These are phyloP conservation scores for Nycticryphes semicollaris DNA, from an alignment of 2,113 vertebrate species.

Conservation along the genomic window DNA sequence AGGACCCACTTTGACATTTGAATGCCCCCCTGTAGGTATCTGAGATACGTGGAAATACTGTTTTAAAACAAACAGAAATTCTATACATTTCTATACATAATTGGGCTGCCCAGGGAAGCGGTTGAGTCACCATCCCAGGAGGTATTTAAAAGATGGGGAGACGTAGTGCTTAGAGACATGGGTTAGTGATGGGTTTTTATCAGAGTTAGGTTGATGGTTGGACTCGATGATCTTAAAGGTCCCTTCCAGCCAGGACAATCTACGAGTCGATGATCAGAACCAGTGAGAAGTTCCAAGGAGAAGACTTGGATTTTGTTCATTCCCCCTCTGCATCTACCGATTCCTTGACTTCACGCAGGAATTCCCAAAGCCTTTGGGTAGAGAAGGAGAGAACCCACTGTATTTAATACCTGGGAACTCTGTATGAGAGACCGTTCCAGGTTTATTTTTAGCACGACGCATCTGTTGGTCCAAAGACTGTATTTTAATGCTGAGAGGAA, in stretches of 20 bases:
- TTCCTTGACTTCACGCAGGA: neutral
- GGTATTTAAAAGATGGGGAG: too few species aligned
- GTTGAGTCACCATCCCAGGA: too few species aligned
- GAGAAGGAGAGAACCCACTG: neutral
- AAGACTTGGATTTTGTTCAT: neutral
- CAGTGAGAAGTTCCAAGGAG: neutral
- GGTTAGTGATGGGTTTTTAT: too few species aligned
- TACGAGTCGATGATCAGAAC: neutral
- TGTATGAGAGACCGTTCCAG: constrained; percentile 8
- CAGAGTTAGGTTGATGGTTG: too few species aligned
- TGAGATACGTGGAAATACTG: neutral
- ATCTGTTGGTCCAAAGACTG: neutral
- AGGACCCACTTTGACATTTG: neutral
- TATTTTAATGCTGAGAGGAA: constrained; percentile 12
- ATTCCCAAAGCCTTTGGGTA: neutral
- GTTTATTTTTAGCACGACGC: constrained; percentile 39
- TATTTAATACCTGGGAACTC: constrained; percentile 28
- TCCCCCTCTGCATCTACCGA: neutral
- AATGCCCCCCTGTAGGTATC: neutral
- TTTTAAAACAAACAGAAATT: neutral
- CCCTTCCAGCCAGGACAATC: too few species aligned
- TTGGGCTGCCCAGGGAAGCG: too few species aligned
- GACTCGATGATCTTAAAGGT: too few species aligned
- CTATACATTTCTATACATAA: neutral
- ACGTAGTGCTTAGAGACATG: too few species aligned